Conservation (phyloP, 2,888 invertebrate genomes). For the Macrosiphum euphorbiae region DNA sequence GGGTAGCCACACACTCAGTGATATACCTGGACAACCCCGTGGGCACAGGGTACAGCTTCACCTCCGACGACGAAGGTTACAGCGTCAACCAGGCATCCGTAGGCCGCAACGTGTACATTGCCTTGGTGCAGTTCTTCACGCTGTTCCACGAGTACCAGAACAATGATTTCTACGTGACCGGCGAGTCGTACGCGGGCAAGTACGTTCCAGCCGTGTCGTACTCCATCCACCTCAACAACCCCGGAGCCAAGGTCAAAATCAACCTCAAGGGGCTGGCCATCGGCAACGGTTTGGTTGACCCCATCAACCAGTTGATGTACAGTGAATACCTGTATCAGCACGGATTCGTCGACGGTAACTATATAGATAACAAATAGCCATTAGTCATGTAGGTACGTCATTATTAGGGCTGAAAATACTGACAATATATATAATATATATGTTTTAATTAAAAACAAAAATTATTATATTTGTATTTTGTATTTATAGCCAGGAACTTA, state of each 20-base stretch:
- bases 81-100: slow-evolving; percentile 84
- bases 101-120: slow-evolving; percentile 83
- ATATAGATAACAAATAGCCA: not conserved
- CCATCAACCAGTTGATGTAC: slow-evolving; percentile 82
- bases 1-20: slow-evolving; percentile 84
- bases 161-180: slow-evolving; percentile 87
- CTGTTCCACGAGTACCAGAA: slow-evolving; percentile 82
- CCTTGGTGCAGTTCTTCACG: slow-evolving; percentile 85
- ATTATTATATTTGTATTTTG: not conserved
- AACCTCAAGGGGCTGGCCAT: slow-evolving; percentile 81
- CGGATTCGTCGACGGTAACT: slow-evolving; percentile 71
- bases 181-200: slow-evolving; percentile 91
- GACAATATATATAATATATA: not conserved
- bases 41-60: slow-evolving; percentile 93
- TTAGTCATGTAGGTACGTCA: not conserved
- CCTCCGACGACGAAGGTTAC: slow-evolving; percentile 82
- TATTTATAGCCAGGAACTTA: not conserved
- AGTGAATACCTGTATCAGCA: slow-evolving; percentile 85
- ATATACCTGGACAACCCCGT: slow-evolving; percentile 95
- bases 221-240: slow-evolving; percentile 78
- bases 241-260: slow-evolving; percentile 75
- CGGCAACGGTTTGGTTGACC: slow-evolving; percentile 86
- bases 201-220: slow-evolving; percentile 84
- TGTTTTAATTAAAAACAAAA: not conserved
- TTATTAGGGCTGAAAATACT: not conserved